Evolutionary conservation across 2,888 invertebrate species (phyloP), one percentile per base, ranked within the genome.

Genomic region (Ennomos erosarius): DNA sequence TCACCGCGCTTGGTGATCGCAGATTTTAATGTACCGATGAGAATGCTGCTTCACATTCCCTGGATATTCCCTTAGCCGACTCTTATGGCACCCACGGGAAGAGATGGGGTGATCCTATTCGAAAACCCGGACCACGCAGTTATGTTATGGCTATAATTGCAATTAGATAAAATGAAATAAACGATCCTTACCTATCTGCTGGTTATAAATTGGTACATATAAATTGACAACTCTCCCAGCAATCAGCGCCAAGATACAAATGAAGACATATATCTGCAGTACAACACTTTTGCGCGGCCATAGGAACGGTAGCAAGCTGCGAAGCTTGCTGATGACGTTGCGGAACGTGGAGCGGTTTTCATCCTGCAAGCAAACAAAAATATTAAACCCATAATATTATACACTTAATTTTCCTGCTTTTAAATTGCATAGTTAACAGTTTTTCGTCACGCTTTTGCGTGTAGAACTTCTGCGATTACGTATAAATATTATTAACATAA

Each of bases 151-250:
- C n/a, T n/a, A n/a, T n/a, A n/a, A n/a, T n/a, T n/a, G n/a, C n/a
- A 38, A 40, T 26, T 26, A 26, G 3, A 26, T 26, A 26, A 26
- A 26, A 26, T 26, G 1, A 16, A 16, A 1, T 26, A 26, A 4
- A 26, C 26, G 26, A 16, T 37, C 79, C 94, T 91, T 89, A 98
- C 98, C 98, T 77, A 99, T 98, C 73, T 95, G 93, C 88, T 98
- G 98, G 85, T 96, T 97, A 87, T 98, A 99, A 78, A 99, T 95
- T 43, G 99, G 99, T 51, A 99, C 97, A 80, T 95, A 97, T 1
- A 99, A 93, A 90, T 99, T 99, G 69, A 98, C 95, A 1, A 95
- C 95, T 74, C 99, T 94, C 11, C 99, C 99, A 10, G 92, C 94
- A 9, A 95, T 83, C 46, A 99, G 93, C 9, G 98, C 87, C 0